Percentiles rank a stretch among this genome's conserved stretches.
Evolutionary conservation across 2,797 vertebrate species (phyloP).

Genomic region (Enteromius paludinosus): DNA sequence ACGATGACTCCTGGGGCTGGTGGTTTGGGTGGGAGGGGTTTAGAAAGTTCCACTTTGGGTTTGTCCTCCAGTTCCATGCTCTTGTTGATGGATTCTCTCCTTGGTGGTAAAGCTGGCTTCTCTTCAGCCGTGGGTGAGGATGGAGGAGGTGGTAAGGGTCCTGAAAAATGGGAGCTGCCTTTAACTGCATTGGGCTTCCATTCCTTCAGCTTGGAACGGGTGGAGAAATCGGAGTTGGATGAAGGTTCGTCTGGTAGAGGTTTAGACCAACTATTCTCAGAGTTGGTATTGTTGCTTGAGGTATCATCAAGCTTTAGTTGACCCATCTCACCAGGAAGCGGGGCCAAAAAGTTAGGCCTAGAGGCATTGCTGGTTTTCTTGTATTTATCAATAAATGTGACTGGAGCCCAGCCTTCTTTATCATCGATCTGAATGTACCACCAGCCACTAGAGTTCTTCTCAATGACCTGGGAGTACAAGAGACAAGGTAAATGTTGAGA

Average conservation of each 20-base stretch:
- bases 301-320: constrained; percentile 83
- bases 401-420: constrained; percentile 97
- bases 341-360: constrained; percentile 93
- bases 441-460: constrained; percentile 97
- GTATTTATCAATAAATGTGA: constrained; percentile 97
- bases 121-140: constrained; percentile 82
- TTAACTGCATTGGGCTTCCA: constrained; percentile 85
- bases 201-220: constrained; percentile 86
- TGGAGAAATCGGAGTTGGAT: constrained; percentile 72
- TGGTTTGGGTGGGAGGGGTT: constrained; percentile 88
- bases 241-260: constrained; percentile 91
- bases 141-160: constrained; percentile 78
- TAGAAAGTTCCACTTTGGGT: constrained; percentile 78
- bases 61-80: constrained; percentile 89
- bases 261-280: constrained; percentile 83
- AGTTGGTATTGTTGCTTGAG: constrained; percentile 43
- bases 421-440: constrained; percentile 99
- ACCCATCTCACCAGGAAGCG: constrained; percentile 89
- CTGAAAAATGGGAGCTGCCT: constrained; percentile 64
- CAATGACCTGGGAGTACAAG: constrained; percentile 84
- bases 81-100: constrained; percentile 95
- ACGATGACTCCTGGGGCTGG: constrained; percentile 82
- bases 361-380: constrained; percentile 95
- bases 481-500: neutral
- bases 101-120: constrained; percentile 92